Evolutionary conservation across 1,140 invertebrate genomes (phyloP).

Genomic region (Cyclina sinensis): DNA sequence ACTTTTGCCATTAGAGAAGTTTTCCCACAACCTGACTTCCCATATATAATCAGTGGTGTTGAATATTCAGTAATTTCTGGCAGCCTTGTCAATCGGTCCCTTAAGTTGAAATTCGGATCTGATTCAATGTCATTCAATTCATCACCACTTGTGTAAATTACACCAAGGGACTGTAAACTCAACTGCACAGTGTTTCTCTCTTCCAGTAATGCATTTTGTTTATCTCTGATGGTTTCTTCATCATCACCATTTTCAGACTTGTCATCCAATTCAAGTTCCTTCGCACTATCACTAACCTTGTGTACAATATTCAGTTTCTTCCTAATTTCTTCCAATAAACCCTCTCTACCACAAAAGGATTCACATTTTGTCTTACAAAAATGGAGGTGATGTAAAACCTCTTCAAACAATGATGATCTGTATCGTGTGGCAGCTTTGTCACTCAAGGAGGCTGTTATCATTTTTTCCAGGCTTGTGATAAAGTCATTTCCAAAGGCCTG

Average conservation of each 20-base stretch:
- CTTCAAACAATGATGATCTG: conserved; percentile 87
- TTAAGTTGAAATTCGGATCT: conserved; percentile 63
- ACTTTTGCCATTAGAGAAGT: conserved; percentile 76
- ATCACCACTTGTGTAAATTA: conserved; percentile 59
- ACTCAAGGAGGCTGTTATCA: neutral
- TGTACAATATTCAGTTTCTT: conserved; percentile 64
- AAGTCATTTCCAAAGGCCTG: conserved; percentile 44
- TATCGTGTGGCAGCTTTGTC: neutral
- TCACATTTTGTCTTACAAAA: conserved; percentile 89
- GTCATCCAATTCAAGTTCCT: neutral
- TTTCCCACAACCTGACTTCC: conserved; percentile 78
- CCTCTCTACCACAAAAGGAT: conserved; percentile 76
- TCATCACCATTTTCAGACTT: neutral
- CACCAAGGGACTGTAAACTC: neutral
- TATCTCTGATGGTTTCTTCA: conserved; percentile 11
- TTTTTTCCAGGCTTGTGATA: conserved; percentile 20
- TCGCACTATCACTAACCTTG: conserved; percentile 18
- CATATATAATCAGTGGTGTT: conserved; percentile 77
- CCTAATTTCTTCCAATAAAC: conserved; percentile 58
- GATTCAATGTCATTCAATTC: conserved; percentile 60
- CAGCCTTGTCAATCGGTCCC: conserved; percentile 50
- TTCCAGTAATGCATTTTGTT: neutral
- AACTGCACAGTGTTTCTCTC: neutral
- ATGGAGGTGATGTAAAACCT: conserved; percentile 97
- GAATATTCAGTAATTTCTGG: conserved; percentile 45